Base-by-base conservation (phyloP, 2,888 invertebrate species). In the Orchesella flavescens region DNA sequence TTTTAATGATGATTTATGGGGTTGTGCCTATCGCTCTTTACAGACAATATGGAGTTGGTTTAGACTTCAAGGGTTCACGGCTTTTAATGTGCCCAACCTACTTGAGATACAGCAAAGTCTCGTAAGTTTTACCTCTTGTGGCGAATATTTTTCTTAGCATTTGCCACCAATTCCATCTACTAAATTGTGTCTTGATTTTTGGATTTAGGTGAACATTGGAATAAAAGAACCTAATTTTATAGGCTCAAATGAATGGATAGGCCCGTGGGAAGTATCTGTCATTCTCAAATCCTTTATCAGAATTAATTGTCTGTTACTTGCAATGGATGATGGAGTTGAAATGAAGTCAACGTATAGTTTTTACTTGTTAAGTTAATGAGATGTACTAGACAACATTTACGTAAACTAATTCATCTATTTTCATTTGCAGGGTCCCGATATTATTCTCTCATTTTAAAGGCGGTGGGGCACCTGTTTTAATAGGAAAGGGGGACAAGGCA, bases 1-100 rank as follows among this genome's bases (percentile, higher is more conserved):
- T 87, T 94, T 97, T 90, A 95, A 98, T 90, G 99, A 99, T 89
- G 94, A 95, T 90, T 97, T 97, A n/a, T 99, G 99, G 99, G 99
- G 99, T 4, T 99, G 99, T 91, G 99, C 99, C 0, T 99, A 99
- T 90, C 93, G 99, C 84, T 98, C 98, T 0, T 92, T 99, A 89
- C 99, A 99, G 91, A 98, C 99, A 0, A 93, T 99, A 86, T 93
- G 96, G 87, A 98, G 98, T 0, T 99, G 99, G 99, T 97, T 79
- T 88, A 93, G 94, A 89, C 92, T 93, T 89, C 97, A 97, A 91
- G 97, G 96, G 5, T 97, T 95, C 89, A 94, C 94, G 1, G 92
- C 94, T 66, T 92, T 92, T 71, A 91, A 93, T 17, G 92, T 97
- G 83, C 99, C 98, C 17, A 93, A 93, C 3, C 96, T 96, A 90